Conservation (phyloP, 2,888 invertebrate species). For the Pollenia labialis region DNA sequence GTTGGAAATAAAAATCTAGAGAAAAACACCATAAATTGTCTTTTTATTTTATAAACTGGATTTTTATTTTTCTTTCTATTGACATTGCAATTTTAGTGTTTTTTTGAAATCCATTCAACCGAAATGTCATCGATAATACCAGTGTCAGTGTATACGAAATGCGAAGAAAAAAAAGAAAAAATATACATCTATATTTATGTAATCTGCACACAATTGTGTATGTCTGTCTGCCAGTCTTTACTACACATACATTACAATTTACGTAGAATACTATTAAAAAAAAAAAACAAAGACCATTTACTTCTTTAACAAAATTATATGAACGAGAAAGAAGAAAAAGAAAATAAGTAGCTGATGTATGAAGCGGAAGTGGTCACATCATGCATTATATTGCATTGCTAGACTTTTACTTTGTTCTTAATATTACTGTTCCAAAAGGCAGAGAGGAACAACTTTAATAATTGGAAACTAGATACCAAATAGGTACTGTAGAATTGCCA, state of each 20-base stretch:
- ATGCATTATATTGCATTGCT: constrained; percentile 48
- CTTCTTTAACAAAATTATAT: constrained; percentile 24
- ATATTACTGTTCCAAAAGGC: background rate
- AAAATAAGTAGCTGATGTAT: constrained; percentile 34
- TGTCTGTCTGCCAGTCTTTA: background rate
- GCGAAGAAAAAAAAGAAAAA: constrained; percentile 13
- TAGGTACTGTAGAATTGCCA: no score
- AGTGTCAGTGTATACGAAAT: constrained; percentile 48
- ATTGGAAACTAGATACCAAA: no score
- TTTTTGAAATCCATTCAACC: constrained; percentile 65
- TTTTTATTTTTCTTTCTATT: constrained; percentile 18
- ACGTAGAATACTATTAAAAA: constrained; percentile 6
- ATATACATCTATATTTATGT: constrained; percentile 20
- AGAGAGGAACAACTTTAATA: background rate
- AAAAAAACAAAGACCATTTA: constrained; percentile 1
- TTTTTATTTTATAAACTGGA: constrained; percentile 40
- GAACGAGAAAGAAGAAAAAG: background rate
- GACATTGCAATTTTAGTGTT: constrained; percentile 60
- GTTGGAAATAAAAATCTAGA: background rate
- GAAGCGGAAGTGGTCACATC: constrained; percentile 62
- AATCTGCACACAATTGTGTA: background rate
- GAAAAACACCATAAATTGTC: constrained; percentile 40
- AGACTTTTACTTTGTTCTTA: background rate
- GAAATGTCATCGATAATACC: constrained; percentile 70
- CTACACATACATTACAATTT: background rate